Conservation (phyloP, 2,888 invertebrate species). For the Portevinia maculata region DNA sequence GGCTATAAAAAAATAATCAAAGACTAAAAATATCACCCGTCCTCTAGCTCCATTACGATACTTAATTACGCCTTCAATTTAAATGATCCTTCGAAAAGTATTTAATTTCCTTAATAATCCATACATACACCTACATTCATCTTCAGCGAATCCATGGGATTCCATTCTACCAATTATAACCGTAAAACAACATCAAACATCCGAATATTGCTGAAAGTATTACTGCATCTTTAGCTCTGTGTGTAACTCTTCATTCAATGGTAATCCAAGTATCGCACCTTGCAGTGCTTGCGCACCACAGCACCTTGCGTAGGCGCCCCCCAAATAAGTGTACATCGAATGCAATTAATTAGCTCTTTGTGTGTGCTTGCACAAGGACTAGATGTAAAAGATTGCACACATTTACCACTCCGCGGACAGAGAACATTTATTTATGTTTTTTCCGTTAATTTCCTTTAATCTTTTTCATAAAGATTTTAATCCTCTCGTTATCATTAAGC, state of each 20-base stretch:
- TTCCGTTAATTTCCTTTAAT: conserved; percentile 20
- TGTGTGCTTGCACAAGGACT: conserved; percentile 5
- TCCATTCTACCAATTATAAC: conserved; percentile 39
- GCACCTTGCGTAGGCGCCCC: conserved; percentile 59
- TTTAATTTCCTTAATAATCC: conserved; percentile 56
- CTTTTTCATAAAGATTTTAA: conserved; percentile 5
- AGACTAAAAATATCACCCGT: no score
- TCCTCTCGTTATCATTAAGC: neutral
- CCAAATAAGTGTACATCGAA: conserved; percentile 61
- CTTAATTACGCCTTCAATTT: no score
- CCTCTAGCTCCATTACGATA: no score
- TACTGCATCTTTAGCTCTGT: conserved; percentile 44
- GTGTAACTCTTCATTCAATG: conserved; percentile 50
- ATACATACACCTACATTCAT: conserved; percentile 3
- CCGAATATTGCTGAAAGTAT: neutral
- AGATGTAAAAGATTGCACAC: neutral
- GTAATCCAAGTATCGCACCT: conserved; percentile 51
- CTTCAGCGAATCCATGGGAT: conserved; percentile 36
- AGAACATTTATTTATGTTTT: conserved; percentile 32
- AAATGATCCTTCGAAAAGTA: conserved; percentile 30
- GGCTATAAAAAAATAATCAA: no score
- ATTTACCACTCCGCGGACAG: conserved; percentile 22
- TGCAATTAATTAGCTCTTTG: conserved; percentile 56
- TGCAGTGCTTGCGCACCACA: conserved; percentile 10
- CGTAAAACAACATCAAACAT: conserved; percentile 38